Evolutionary conservation across 2,113 vertebrate genomes (phyloP).

Genomic region (Nothocercus julius): DNA sequence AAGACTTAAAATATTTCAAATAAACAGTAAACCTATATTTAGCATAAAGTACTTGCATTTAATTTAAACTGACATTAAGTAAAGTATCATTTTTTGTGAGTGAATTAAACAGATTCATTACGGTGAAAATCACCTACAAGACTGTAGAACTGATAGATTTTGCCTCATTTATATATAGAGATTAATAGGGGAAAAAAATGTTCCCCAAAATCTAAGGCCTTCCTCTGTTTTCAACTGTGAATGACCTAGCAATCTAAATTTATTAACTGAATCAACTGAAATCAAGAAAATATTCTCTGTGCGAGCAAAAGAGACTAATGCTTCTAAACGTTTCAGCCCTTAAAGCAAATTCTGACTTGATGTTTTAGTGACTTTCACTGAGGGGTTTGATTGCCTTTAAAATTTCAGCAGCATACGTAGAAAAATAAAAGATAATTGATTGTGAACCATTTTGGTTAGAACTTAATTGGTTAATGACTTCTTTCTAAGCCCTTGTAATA

Average conservation of each 20-base stretch:
- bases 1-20: background rate
- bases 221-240: background rate
- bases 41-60: background rate
- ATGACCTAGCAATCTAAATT: background rate
- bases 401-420: background rate
- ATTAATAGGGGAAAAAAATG: background rate
- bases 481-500: background rate
- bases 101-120: background rate
- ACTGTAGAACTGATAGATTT: background rate
- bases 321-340: background rate
- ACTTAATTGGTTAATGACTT: background rate
- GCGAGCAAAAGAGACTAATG: background rate
- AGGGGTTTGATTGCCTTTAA: background rate
- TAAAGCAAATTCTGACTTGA: background rate
- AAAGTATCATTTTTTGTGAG: background rate
- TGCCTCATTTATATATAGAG: background rate
- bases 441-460: background rate
- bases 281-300: background rate
- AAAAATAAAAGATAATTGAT: background rate
- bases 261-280: background rate
- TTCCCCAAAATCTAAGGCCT: rapidly evolving
- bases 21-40: background rate
- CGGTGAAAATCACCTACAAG: background rate
- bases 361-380: background rate
- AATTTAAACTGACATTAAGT: background rate